These are phyloP conservation scores for Plumapathes pennacea DNA, from an alignment of 92 coral and sea anemone genomes.

Conservation along the genomic window DNA sequence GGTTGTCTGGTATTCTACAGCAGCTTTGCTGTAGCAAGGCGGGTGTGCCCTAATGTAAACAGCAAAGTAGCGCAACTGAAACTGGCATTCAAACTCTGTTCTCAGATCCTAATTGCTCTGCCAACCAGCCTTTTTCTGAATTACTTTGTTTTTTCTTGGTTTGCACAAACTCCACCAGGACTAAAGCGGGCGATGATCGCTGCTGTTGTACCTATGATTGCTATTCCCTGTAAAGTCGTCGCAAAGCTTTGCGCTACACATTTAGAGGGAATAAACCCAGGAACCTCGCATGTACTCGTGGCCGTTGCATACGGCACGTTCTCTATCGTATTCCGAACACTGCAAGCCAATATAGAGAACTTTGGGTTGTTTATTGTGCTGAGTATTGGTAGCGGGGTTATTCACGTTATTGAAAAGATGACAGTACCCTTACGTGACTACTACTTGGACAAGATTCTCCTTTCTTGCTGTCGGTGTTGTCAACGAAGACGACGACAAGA, in stretches of 20 bases:
- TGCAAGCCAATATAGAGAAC: constrained; percentile 32
- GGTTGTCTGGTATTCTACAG: background rate
- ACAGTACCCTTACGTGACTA: constrained; percentile 2
- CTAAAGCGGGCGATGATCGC: background rate
- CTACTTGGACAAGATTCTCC: background rate
- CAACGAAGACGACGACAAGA: no score
- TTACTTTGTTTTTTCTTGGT: constrained; percentile 8
- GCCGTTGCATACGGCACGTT: constrained; percentile 4
- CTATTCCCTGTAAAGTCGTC: constrained; percentile 2
- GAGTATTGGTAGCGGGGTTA: constrained; percentile 16
- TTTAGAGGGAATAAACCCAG: constrained; percentile 21
- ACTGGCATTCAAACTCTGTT: constrained; percentile 17
- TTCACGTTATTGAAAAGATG: constrained; percentile 1
- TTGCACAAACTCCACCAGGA: constrained; percentile 7
- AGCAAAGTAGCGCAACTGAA: background rate
- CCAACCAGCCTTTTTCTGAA: background rate
- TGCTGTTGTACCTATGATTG: background rate
- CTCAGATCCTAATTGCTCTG: constrained; percentile 1
- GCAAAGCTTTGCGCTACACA: constrained; percentile 3
- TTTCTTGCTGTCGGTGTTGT: background rate
- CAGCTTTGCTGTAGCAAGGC: constrained; percentile 1
- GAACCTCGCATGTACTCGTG: constrained; percentile 8
- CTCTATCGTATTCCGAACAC: constrained; percentile 1
- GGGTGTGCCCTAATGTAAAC: background rate
- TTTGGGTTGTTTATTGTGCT: constrained; percentile 6